These are phyloP conservation scores for Protophormia terraenovae DNA, from an alignment of 2,888 invertebrate species.

Conservation along the genomic window DNA sequence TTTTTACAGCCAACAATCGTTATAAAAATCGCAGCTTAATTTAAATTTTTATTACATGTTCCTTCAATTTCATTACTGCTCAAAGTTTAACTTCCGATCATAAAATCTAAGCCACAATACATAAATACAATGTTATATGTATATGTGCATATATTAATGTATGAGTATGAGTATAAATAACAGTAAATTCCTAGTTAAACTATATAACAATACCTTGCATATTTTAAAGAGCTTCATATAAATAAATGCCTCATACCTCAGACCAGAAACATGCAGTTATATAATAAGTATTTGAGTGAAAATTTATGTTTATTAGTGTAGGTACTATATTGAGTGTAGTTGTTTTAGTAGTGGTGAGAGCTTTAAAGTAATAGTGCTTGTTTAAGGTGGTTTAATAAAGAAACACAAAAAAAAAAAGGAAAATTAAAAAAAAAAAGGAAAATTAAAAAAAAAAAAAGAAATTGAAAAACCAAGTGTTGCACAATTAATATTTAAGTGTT, in stretches of 20 bases:
- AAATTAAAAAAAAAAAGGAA: neutral
- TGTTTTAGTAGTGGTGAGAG: neutral
- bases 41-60: too few relatives aligned
- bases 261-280: neutral
- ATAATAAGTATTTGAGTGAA: neutral
- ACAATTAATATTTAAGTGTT: conserved; percentile 61
- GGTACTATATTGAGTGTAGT: neutral
- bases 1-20: too few relatives aligned
- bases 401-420: conserved; percentile 10
- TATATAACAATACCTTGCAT: neutral
- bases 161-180: neutral
- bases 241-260: neutral
- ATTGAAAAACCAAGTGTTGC: conserved; percentile 30
- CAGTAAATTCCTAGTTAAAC: neutral
- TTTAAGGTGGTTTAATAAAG: neutral
- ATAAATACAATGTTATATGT: too few relatives aligned
- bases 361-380: neutral
- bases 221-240: neutral
- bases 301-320: neutral
- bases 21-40: too few relatives aligned
- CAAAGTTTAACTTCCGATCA: too few relatives aligned
- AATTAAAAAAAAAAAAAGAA: neutral
- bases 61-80: too few relatives aligned
- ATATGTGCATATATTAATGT: neutral
- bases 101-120: too few relatives aligned